These are phyloP conservation scores for Nannobrachium achirus DNA, from an alignment of 2,113 vertebrate species.

Conservation along the genomic window DNA sequence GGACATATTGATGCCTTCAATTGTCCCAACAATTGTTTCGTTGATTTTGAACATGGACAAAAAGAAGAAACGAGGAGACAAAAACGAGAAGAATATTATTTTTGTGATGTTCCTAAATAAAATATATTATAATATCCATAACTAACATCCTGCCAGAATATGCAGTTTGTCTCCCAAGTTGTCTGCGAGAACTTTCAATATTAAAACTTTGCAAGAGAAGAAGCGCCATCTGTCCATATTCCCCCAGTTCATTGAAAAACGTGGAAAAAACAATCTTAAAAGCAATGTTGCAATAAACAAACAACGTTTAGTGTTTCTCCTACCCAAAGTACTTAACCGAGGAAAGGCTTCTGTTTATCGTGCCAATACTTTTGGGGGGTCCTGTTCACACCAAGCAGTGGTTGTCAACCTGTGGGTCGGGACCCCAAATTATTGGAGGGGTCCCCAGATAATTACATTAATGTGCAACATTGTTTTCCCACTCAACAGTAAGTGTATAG, in stretches of 20 bases:
- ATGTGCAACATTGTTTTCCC: no score
- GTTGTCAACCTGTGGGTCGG: no score
- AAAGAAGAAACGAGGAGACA: constrained; percentile 1
- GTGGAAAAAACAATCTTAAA: no score
- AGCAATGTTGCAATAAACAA: constrained; percentile 8
- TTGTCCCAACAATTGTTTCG: not conserved
- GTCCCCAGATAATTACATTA: no score
- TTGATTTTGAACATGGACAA: not conserved
- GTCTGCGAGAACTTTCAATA: not conserved
- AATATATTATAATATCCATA: constrained; percentile 13
- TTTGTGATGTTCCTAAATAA: constrained; percentile 37
- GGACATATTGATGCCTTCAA: not conserved
- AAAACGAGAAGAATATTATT: no score
- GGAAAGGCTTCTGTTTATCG: constrained; percentile 37
- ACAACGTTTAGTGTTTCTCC: constrained; percentile 20
- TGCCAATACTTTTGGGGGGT: constrained; percentile 56
- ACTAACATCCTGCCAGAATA: not conserved
- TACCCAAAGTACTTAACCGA: constrained; percentile 50
- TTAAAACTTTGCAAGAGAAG: not conserved
- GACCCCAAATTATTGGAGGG: no score
- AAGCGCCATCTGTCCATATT: no score
- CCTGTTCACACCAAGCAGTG: constrained; percentile 12
- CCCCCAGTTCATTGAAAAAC: no score
- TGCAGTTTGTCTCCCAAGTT: not conserved
- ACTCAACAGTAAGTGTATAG: no score